Conservation (phyloP, 2,113 vertebrate species). For the Tinamus guttatus region DNA sequence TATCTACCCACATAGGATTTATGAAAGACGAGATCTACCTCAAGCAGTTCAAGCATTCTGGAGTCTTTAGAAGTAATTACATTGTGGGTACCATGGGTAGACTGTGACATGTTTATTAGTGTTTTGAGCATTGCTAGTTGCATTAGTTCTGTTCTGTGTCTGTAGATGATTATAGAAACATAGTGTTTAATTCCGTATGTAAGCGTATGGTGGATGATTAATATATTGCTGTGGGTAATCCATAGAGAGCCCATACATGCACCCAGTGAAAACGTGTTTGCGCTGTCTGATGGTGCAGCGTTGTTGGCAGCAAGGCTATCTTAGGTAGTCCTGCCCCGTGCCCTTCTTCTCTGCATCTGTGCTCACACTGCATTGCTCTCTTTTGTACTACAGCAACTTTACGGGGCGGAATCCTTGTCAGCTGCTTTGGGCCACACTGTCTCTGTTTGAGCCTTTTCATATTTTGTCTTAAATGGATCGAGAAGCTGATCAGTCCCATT, state of each 20-base stretch:
- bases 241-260: neutral
- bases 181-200: neutral
- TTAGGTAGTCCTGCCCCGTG: neutral
- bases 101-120: conserved; percentile 45
- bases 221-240: neutral
- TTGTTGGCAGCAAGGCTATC: neutral
- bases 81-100: conserved; percentile 41
- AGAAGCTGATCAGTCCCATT: neutral
- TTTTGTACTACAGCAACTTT: neutral
- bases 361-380: fast-evolving
- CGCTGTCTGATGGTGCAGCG: neutral
- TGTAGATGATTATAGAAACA: neutral
- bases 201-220: neutral
- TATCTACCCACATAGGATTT: neutral
- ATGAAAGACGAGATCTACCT: conserved; percentile 28
- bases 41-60: conserved; percentile 9
- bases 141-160: neutral
- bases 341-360: neutral
- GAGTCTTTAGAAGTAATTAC: conserved; percentile 44
- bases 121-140: conserved; percentile 3
- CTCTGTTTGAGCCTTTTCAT: neutral
- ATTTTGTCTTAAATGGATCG: neutral
- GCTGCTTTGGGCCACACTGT: neutral
- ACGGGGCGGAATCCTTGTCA: neutral
- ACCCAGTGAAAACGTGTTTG: neutral